Evolutionary conservation across 2,888 invertebrate genomes (phyloP), one percentile per base, ranked within the genome.

Genomic region (Mythimna impura): DNA sequence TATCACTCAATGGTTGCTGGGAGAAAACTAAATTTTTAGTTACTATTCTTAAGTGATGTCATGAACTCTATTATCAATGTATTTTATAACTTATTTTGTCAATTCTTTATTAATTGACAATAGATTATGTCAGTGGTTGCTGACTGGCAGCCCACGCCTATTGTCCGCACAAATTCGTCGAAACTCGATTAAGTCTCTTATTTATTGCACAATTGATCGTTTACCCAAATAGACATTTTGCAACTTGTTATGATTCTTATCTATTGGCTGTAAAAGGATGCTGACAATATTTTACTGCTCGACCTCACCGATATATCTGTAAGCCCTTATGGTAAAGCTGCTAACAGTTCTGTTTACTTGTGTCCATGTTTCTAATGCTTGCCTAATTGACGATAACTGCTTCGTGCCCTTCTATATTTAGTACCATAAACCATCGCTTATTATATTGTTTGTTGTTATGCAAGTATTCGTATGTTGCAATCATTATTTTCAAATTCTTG

Each of bases 321-420:
- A 80, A 82, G 88, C 89, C 89, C 89, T 90, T 90, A 77, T 71
- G 88, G 88, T 87, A 82, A 78, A 58, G 25, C 84, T 88, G 89
- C 90, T 91, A 92, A 93, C 86, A 82, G 89, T 89, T 91, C 88
- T 92, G 91, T 93, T 92, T 91, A 88, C 91, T 86, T 81, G 83
- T 89, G 57, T 58, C 78, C 86, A 76, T 79, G 78, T 85, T 78
- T 78, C 67, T 77, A 81, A 82, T 78, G 69, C 76, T 93, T 91
- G 87, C 87, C 89, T 91, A 92, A 93, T 85, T 80, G 76, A 85
- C 85, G 88, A 90, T 93, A 92, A 92, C 87, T 89, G 85, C 86
- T 83, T 86, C 58, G 78, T 84, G 89, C 90, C 91, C 90, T 91
- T 91, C 89, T 89, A 86, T 86, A 87, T 88, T 89, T 90, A 90